Evolutionary conservation across 2,797 vertebrate species (phyloP).

Genomic region (Leptatherina wallacei): DNA sequence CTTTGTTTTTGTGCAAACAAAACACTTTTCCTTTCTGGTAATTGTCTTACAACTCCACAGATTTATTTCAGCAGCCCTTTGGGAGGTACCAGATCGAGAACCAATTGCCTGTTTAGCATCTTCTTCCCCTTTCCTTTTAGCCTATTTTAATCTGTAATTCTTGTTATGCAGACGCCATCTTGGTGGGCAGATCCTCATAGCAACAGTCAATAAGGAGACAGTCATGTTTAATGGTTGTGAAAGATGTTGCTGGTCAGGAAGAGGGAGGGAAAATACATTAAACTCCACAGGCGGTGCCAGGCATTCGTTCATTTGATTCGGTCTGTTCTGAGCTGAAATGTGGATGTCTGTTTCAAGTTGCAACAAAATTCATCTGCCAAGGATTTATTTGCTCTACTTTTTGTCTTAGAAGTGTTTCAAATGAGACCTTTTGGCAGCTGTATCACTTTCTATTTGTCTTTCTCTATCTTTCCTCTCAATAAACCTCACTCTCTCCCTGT

Average conservation of each 20-base stretch:
- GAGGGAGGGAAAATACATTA: not conserved
- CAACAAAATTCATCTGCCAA: conserved; percentile 5
- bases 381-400: conserved; percentile 46
- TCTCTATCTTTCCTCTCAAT: not conserved
- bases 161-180: not conserved
- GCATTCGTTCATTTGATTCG: not conserved
- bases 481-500: conserved; percentile 18
- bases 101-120: not conserved
- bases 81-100: not conserved
- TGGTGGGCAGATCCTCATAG: too few species aligned
- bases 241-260: not conserved
- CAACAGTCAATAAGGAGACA: not conserved
- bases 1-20: not conserved
- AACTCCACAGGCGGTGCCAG: conserved; percentile 7
- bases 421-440: conserved; percentile 37
- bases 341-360: conserved; percentile 19
- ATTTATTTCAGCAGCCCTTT: not conserved
- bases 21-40: not conserved
- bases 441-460: conserved; percentile 13
- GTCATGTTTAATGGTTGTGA: conserved; percentile 4
- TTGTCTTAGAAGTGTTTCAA: conserved; percentile 26
- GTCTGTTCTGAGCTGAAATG: not conserved
- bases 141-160: not conserved
- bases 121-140: not conserved
- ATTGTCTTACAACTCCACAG: not conserved